Base-by-base conservation (phyloP, 2,888 invertebrate genomes). In the Tinea trinotella region DNA sequence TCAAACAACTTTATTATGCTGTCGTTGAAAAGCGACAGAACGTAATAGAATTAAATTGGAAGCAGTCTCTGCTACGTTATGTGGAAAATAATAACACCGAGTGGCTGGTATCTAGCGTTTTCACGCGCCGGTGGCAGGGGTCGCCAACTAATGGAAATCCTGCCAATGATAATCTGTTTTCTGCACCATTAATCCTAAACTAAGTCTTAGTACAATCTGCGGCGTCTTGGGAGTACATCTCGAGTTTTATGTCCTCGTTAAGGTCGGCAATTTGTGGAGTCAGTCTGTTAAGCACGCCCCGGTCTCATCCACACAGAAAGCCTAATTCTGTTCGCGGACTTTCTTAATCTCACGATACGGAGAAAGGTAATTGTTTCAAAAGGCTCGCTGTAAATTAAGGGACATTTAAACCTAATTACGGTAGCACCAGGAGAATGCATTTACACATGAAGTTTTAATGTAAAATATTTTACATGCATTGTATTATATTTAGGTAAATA, bases 131-230 rank as follows among this genome's bases (percentile, higher is more conserved):
- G 66, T 79, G 80, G 85, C 80, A 84, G 84, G 84, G 84, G 84
- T 77, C 79, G 70, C 50, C 58, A 56, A 34, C 68, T 76, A 82
- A 83, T 83, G 78, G 84, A 83, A 83, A 83, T 79, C 78, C 80
- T 71, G 79, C 81, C 83, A 85, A 86, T 87, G 86, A 87, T 87
- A 86, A 87, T 87, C 86, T 87, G 85, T 84, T 86, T 87, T 87
- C 87, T 85, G 83, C 84, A 84, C 84, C 87, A 87, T 87, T 87
- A 86, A 87, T 87, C 86, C 85, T 79, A 71, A 81, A 83, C 81
- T 86, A 84, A 84, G 83, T 78, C 84, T 83, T 71, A 78, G 83
- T 68, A 75, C 81, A 81, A 82, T 83, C 84, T 84, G 84, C 66
- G 84, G 84, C 81, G 80, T 78, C 79, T 80, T 71, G 69, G 72